Evolutionary conservation across 2,888 invertebrate species (phyloP).

Genomic region (Tetanocera ferruginea): DNA sequence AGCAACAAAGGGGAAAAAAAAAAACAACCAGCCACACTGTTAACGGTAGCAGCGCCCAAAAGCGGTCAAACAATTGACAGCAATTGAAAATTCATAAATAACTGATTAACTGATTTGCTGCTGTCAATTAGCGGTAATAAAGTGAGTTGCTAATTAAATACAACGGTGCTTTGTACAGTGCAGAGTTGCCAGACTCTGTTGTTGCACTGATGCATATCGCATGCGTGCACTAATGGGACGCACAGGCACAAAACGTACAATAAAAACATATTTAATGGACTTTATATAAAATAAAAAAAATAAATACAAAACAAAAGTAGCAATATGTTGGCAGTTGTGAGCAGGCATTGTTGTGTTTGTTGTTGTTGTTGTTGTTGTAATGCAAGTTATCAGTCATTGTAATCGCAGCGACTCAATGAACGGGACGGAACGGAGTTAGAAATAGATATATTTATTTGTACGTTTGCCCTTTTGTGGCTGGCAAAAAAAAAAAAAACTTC

Average conservation of each 20-base stretch:
- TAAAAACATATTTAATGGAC: neutral
- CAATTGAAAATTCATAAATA: constrained; percentile 12
- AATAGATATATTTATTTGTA: neutral
- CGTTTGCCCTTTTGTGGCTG: too few species aligned
- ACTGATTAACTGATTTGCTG: neutral
- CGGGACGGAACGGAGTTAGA: neutral
- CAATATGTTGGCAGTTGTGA: neutral
- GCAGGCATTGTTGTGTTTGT: neutral
- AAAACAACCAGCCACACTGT: neutral
- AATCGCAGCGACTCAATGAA: neutral
- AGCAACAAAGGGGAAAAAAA: neutral
- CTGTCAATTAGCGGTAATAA: constrained; percentile 27
- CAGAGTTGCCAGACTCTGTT: constrained; percentile 11
- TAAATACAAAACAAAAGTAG: neutral
- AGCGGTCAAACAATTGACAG: neutral
- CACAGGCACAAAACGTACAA: neutral
- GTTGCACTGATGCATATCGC: neutral
- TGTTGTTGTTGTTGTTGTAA: neutral
- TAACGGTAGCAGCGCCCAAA: neutral
- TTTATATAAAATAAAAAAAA: neutral
- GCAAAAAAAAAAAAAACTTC: too few species aligned
- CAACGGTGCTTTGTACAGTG: constrained; percentile 1
- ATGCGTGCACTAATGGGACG: constrained; percentile 10
- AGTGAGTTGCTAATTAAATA: constrained; percentile 20
- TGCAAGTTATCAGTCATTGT: constrained; percentile 5